Base-by-base conservation (phyloP, 2,888 invertebrate genomes). In the Phragmatobia fuliginosa region DNA sequence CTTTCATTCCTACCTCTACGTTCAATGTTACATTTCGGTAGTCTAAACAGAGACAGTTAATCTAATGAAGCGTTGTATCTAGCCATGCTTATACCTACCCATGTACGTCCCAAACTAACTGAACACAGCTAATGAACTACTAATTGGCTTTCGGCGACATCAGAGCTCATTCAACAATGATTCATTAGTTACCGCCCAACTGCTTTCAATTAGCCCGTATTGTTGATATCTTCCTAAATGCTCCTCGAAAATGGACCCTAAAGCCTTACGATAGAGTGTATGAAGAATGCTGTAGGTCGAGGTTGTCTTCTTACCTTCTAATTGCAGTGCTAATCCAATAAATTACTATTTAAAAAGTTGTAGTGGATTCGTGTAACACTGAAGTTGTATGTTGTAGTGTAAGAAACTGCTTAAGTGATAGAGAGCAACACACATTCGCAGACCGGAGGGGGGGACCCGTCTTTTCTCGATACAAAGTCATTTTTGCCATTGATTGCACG, bases 141-240 rank as follows among this genome's bases (percentile, higher is more conserved):
- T 68, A 59, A 64, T 68, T 61, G 28, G 45, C 18, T 58, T 62
- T 66, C 41, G 59, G 49, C 60, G 67, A 72, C 28, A 49, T 71
- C 61, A 68, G 33, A 78, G 72, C 65, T 73, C 71, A 74, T 68
- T 25, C 14, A 52, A 72, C 70, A 70, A 72, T 73, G 67, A 78
- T 62, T 74, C 76, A 79, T 76, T 76, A 71, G 64, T 56, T 66
- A 66, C 65, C 52, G 62, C 70, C 79, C 81, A 72, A 81, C 69
- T 70, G 66, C 52, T 68, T 72, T 68, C 74, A 79, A 79, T 79
- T 79, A 62, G 38, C 38, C 28, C 58, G 49, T 74, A 78, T 78
- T 68, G 66, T 67, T 62, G 61, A 59, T 0, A 18, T 38, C 10
- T 4, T 11, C 25, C 16, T 41, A 41, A 38, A 41, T n/a, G 28